Base-by-base conservation (phyloP, 2,797 vertebrate genomes). In the Acipenser ruthenus region DNA sequence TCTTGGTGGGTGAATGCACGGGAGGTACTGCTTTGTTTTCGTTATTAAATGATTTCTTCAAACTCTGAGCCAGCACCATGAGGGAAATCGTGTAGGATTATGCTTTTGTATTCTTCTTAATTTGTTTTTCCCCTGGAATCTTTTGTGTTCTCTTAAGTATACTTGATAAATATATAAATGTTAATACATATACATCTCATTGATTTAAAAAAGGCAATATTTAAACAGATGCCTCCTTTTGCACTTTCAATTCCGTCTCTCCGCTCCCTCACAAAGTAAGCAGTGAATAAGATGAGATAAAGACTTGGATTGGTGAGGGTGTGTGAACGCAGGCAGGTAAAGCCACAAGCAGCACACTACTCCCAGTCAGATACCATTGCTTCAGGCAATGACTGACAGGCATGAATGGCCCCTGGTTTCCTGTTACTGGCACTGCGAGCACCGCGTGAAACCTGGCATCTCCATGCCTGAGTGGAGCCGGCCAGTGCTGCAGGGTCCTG, bases 321-420 rank as follows among this genome's bases (percentile, higher is more conserved):
- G 88, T 89, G 87, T 86, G 86, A 83, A 80, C 80, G 75, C 86
- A 83, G 72, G 79, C 79, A 74, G 73, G 84, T 87, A 82, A 90
- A 82, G 75, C 74, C 79, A 80, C 80, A 74, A 63, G 67, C 69
- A 6, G 65, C 72, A 83, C 23, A 37, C 23, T 37, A 37, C 4
- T 37, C 90, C 87, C 85, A 83, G 81, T 81, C 74, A 77, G 80
- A 78, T 85, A 86, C 77, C 73, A 69, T 70, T 77, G 85, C 86
- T 80, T 67, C 77, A 75, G 90, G 91, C 85, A 82, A 84, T 69
- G 78, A 78, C 77, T 83, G 87, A 80, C 85, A 82, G 83, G 80
- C 73, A 79, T 68, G 78, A 83, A 77, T 69, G 7, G 70, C 68
- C 65, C 67, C 70, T 67, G 79, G 75, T 80, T 79, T 89, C 81